Percentiles rank a stretch among this genome's conserved stretches.
These are phyloP conservation scores for Romanogobio albipinnatus DNA, from an alignment of 2,113 vertebrate species.

Conservation along the genomic window DNA sequence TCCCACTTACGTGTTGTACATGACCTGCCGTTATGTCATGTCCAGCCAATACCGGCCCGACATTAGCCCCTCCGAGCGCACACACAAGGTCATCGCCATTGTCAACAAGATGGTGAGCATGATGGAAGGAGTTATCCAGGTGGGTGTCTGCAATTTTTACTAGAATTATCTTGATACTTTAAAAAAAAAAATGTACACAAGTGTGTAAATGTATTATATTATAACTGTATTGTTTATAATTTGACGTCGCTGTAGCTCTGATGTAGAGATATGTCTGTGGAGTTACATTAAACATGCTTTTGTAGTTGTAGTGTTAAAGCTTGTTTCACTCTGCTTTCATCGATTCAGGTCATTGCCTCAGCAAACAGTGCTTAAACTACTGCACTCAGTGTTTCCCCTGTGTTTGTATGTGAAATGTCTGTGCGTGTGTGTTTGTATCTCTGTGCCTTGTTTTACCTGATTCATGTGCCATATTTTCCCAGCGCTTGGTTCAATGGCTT, in stretches of 20 bases:
- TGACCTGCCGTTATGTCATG: constrained; percentile 95
- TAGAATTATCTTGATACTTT: background rate
- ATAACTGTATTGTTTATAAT: background rate
- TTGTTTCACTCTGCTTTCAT: constrained; percentile 33
- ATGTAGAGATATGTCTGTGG: background rate
- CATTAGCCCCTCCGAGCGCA: constrained; percentile 88
- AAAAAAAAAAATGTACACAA: too few relatives aligned
- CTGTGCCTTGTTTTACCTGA: constrained; percentile 31
- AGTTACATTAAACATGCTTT: background rate
- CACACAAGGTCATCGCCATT: constrained; percentile 94
- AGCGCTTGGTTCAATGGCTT: background rate
- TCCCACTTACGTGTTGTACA: constrained; percentile 93
- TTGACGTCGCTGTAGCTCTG: background rate
- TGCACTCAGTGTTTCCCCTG: background rate
- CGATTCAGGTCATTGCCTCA: constrained; percentile 29
- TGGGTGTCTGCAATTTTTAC: constrained; percentile 70
- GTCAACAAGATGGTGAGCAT: constrained; percentile 99
- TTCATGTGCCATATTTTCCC: background rate
- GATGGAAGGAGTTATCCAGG: constrained; percentile 99
- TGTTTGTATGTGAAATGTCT: constrained; percentile 21
- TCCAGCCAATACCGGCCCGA: constrained; percentile 89
- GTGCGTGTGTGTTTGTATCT: constrained; percentile 18
- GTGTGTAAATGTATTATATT: background rate
- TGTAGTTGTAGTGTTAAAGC: constrained; percentile 23
- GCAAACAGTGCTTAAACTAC: constrained; percentile 6